phyloP scores from a whole-genome alignment of 2,797 vertebrate genomes.

The Micropoecilia bifurca region DNA sequence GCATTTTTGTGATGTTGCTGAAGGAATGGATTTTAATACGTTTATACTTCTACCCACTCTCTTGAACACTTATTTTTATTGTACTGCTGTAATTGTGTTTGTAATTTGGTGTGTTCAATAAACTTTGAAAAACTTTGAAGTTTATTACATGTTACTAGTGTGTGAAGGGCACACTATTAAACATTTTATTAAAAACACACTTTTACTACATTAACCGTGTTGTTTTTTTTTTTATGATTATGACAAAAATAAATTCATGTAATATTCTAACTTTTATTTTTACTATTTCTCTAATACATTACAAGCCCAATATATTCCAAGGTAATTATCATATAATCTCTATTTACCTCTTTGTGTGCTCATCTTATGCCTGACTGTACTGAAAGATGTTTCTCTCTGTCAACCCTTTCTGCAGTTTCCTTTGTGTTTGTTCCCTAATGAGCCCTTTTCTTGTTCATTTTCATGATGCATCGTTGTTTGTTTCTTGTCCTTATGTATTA shows the following conservation, averaged over 20 bases:
- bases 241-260: neutral
- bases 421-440: constrained; percentile 24
- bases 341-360: constrained; percentile 38
- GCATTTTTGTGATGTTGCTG: too few relatives aligned
- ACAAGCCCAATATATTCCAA: constrained; percentile 2
- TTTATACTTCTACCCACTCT: too few relatives aligned
- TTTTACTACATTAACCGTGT: neutral
- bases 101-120: too few relatives aligned
- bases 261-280: constrained; percentile 14
- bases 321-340: constrained; percentile 30
- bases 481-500: constrained; percentile 25
- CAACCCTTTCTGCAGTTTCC: constrained; percentile 26
- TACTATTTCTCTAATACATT: neutral
- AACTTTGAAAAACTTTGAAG: too few relatives aligned
- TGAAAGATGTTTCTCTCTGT: constrained; percentile 25
- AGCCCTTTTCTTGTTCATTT: constrained; percentile 18
- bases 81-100: too few relatives aligned
- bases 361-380: constrained; percentile 18
- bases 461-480: neutral
- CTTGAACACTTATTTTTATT: too few relatives aligned
- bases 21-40: too few relatives aligned
- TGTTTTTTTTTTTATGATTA: neutral
- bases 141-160: neutral
- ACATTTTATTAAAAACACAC: neutral
- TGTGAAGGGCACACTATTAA: neutral